Evolutionary conservation across 2,113 vertebrate genomes (phyloP).

Genomic region (Gambusia affinis): DNA sequence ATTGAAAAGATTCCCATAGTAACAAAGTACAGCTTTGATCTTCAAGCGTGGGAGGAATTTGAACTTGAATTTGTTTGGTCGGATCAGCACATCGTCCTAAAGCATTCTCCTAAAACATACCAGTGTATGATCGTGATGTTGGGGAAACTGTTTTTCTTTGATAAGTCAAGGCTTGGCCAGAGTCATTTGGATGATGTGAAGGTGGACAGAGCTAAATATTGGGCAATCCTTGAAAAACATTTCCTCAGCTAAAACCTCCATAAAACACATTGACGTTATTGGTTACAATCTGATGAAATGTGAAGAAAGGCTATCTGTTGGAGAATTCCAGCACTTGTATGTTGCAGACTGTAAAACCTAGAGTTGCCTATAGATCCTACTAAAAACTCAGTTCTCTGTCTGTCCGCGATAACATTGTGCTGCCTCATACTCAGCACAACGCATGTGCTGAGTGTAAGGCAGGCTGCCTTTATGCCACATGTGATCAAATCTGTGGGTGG

Average conservation of each 20-base stretch:
- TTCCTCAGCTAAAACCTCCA: background rate
- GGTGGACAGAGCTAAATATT: background rate
- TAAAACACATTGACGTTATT: no score
- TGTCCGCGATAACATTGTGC: slow-evolving; percentile 23
- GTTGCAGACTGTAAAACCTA: background rate
- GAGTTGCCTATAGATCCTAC: slow-evolving; percentile 2
- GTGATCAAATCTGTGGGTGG: slow-evolving; percentile 61
- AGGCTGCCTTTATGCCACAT: slow-evolving; percentile 49
- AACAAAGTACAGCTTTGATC: no score
- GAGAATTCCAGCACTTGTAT: background rate
- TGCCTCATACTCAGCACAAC: slow-evolving; percentile 9
- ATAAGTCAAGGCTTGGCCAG: background rate
- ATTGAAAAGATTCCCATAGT: background rate
- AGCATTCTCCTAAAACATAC: background rate
- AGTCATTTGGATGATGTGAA: background rate
- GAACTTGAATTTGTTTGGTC: background rate
- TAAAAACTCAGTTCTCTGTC: slow-evolving; percentile 21
- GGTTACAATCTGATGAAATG: background rate
- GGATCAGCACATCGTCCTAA: background rate
- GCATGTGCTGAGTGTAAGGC: background rate
- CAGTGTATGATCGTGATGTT: background rate
- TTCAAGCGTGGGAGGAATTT: no score
- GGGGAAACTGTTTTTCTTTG: background rate
- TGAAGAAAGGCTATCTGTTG: background rate
- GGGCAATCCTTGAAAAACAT: background rate